Base-by-base conservation (phyloP, 2,797 vertebrate species). In the Atherinosoma microstoma region DNA sequence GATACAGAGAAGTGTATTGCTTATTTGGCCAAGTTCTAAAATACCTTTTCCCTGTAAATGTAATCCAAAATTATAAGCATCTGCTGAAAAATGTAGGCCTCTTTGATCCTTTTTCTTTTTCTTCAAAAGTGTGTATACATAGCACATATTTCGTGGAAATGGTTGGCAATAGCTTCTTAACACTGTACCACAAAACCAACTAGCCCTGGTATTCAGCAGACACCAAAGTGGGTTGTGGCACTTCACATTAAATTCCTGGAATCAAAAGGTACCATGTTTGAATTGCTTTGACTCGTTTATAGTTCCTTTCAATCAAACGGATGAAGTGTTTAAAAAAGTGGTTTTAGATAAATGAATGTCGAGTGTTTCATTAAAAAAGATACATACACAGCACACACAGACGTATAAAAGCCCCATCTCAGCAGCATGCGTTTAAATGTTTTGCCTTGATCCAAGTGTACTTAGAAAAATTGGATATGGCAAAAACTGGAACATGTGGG, bases 401-500 rank as follows among this genome's bases (percentile, higher is more conserved):
- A 36, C 42, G 53, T 9, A 45, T 66, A 47, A 67, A 76, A 60
- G 62, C 30, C 51, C 29, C 7, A 61, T 61, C 18, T 70, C 10
- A 58, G 35, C 30, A 70, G 54, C 64, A 64, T 49, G 45, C 58
- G 16, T 40, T 80, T 22, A 54, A 22, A 68, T 71, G 36, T 58
- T 78, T 38, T 66, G 29, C 10, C 53, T 75, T 77, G 61, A 66
- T 79, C 40, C 64, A 30, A 22, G 57, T 56, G 45, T 67, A 70
- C 53, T 80, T 76, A 53, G 16, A 73, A 70, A 76, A 77, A 72
- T 24, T 75, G 54, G 18, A 80, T 72, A 75, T 64, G 35, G 15
- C 47, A 54, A 79, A 76, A 70, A 78, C 67, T 73, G 54, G n/a
- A 78, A 42, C 74, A 75, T 57, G 49, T 63, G 42, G 66, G 47